Evolutionary conservation across 2,113 vertebrate genomes (phyloP), one percentile per base, ranked within the genome.

Genomic region (Oenanthe oenanthe): DNA sequence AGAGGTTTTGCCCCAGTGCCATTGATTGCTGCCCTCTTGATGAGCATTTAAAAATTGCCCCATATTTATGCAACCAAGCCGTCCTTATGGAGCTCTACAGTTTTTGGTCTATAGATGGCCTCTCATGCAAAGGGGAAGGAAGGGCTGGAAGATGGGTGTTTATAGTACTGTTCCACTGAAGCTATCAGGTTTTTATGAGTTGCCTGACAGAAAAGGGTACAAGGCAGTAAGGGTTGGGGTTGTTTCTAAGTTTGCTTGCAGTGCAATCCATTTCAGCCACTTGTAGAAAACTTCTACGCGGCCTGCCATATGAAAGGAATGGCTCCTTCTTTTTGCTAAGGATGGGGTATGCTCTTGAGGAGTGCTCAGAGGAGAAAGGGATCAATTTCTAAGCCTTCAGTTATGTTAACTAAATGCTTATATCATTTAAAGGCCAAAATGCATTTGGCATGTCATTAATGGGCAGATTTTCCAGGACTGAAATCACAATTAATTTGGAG

Each of bases 101-200:
- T 3, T 81, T 91, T 75, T 76, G 74, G 71, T 89, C 81, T 92
- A 24, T 56, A 92, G 94, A 34, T 95, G 92, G 89, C 89, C 78
- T 91, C 57, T 95, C 1, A 0, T 34, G 42, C 51, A 56, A 65
- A 90, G 70, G 51, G 81, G 87, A 91, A 76, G 73, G 88, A 85
- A 73, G 51, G 71, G 67, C 71, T 89, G 87, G 45, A 66, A 88
- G 67, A 28, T 7, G 15, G 43, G 21, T 70, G 38, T 70, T 82
- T 32, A 2, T 50, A 50, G 53, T 45, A 70, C 34, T 42, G 14
- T 34, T 85, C n/a, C 34, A 18, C 34, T 20, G 19, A 57, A 43
- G 20, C 11, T 26, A 18, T 20, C 29, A 19, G 26, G 57, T 58
- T 87, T 91, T 45, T 22, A 16, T 32, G 0, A 5, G 21, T 24